Evolutionary conservation across 2,888 invertebrate species (phyloP).

Genomic region (Campopleginae sp.): DNA sequence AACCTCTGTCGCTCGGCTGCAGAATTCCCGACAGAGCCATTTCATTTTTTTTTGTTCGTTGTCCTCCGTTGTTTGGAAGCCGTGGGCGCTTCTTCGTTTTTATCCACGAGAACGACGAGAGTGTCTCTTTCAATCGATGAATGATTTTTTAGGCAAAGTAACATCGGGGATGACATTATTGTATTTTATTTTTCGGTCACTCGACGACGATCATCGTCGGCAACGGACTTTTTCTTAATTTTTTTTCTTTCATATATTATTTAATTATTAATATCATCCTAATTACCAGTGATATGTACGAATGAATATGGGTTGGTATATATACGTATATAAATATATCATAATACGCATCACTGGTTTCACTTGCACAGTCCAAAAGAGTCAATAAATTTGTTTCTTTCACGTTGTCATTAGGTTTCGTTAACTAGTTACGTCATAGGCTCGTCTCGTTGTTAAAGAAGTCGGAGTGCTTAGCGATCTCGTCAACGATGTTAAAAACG

Average conservation of each 20-base stretch:
- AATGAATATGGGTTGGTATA: constrained; percentile 7
- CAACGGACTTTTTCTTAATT: not conserved
- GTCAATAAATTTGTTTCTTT: constrained; percentile 28
- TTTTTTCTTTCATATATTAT: not conserved
- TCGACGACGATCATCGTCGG: constrained; percentile 30
- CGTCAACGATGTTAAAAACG: constrained; percentile 31
- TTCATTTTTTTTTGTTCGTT: constrained; percentile 35
- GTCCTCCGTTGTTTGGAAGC: constrained; percentile 38
- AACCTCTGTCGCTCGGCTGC: constrained; percentile 9
- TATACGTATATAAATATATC: constrained; percentile 24
- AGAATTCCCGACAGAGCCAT: not conserved
- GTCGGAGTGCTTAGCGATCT: not conserved
- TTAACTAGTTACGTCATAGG: constrained; percentile 63
- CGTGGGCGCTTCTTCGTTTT: not conserved
- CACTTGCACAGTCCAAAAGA: constrained; percentile 22
- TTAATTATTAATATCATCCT: constrained; percentile 28
- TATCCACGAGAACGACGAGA: constrained; percentile 23
- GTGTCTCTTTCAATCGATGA: constrained; percentile 9
- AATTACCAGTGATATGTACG: constrained; percentile 36
- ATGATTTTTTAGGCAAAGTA: constrained; percentile 17
- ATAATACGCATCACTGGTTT: constrained; percentile 16
- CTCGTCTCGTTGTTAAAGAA: constrained; percentile 28
- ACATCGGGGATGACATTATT: constrained; percentile 12
- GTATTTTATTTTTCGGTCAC: constrained; percentile 10
- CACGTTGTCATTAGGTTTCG: constrained; percentile 42